These are phyloP conservation scores for Poecile montanus DNA, from an alignment of 2,797 vertebrate genomes.

Conservation along the genomic window DNA sequence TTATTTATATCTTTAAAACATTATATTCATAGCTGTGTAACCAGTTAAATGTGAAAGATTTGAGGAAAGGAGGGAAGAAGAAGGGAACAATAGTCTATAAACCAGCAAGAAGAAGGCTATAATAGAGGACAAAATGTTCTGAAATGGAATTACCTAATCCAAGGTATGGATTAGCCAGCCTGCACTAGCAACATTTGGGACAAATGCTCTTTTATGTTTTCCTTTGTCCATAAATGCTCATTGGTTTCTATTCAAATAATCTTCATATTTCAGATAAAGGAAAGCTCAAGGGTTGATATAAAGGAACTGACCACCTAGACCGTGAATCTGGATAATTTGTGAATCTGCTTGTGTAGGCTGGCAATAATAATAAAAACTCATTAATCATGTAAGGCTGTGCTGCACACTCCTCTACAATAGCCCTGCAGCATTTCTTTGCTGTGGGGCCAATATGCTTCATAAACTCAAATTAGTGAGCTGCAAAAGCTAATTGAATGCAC, in stretches of 20 bases:
- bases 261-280: background rate
- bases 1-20: constrained; percentile 77
- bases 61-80: background rate
- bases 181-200: background rate
- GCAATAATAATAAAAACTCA: constrained; percentile 1
- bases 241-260: background rate
- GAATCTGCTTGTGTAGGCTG: background rate
- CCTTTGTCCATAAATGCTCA: background rate
- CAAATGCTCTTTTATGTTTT: background rate
- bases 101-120: background rate
- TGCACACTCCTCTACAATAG: background rate
- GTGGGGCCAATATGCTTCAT: constrained; percentile 36
- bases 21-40: constrained; percentile 59
- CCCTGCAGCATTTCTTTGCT: constrained; percentile 41
- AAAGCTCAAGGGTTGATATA: background rate
- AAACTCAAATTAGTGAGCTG: constrained; percentile 56
- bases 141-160: background rate
- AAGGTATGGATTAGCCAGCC: background rate
- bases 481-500: constrained; percentile 42
- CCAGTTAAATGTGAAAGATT: constrained; percentile 61
- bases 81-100: background rate
- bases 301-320: background rate
- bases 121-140: background rate
- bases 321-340: background rate
- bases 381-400: constrained; percentile 1